Base-by-base conservation (phyloP, 2,113 vertebrate genomes). In the Plotosus lineatus region DNA sequence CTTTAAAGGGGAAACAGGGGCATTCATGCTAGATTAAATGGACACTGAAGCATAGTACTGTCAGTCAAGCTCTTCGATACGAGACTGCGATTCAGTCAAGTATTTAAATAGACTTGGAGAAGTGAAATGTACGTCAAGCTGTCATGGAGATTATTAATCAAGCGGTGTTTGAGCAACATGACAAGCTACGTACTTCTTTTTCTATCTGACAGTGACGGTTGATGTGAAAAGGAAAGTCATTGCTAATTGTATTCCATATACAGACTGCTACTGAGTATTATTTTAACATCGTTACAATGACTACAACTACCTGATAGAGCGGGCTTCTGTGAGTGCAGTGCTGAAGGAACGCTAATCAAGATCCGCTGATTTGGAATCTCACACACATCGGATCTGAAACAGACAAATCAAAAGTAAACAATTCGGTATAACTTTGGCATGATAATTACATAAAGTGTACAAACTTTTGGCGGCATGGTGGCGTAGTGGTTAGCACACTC, bases 241-340 rank as follows among this genome's bases (percentile, higher is more conserved):
- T 4, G 44, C 40, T 7, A 44, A 1, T n/a, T 44, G 23, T 6
- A 66, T 4, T 69, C 65, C n/a, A 12, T 44, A 14, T 21, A 65
- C 61, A 40, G 38, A 44, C 33, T 65, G 33, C 19, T 15, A 71
- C 21, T 17, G 44, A 31, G n/a, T 10, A 42, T 66, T n/a, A 66
- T 42, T 36, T n/a, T 42, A 65, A 38, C 53, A 68, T 56, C 36
- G 56, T 77, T 42, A n/a, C 38, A 48, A 23, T n/a, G 36, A 36
- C 36, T 38, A 9, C 21, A 40, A 40, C n/a, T 72, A 72, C 69
- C 78, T 79, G 78, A 72, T 15, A 99, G 94, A 9, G 94, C 94
- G 0, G 97, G 98, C 73, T 99, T 99, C 78, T 98, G 98, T 60
- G 98, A 99, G 87, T 99, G 98, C 51, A 99, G 94, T 26, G 85